Evolutionary conservation across 2,888 invertebrate genomes (phyloP).

Genomic region (Apodemia zela): DNA sequence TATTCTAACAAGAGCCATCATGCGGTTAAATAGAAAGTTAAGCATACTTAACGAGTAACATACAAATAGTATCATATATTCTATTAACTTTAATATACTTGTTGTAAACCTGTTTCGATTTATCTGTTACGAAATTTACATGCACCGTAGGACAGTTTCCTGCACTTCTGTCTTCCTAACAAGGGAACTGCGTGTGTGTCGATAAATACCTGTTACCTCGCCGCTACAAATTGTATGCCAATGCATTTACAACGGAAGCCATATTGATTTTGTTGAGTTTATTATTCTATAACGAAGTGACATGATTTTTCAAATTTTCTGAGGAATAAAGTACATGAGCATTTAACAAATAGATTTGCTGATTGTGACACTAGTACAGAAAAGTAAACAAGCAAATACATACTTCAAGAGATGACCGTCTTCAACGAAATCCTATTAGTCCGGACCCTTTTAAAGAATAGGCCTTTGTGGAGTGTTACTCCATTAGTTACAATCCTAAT

Average conservation of each 20-base stretch:
- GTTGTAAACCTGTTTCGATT: conserved; percentile 29
- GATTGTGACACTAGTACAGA: no score
- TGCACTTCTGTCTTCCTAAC: conserved; percentile 30
- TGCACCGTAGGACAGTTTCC: conserved; percentile 33
- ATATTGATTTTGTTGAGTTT: conserved; percentile 7
- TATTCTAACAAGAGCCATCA: conserved; percentile 12
- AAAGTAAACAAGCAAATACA: no score
- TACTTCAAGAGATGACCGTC: no score
- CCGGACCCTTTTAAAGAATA: no score
- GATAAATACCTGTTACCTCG: conserved; percentile 32
- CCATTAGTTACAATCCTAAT: no score
- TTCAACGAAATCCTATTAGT: no score
- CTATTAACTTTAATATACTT: conserved; percentile 26
- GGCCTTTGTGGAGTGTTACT: no score
- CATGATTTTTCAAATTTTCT: no score
- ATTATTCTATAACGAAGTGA: neutral
- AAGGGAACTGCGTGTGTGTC: conserved; percentile 37
- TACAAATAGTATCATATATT: conserved; percentile 6
- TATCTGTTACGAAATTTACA: conserved; percentile 24
- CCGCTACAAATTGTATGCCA: conserved; percentile 49
- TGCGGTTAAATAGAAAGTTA: conserved; percentile 14
- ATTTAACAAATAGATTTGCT: no score
- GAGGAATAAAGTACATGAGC: no score
- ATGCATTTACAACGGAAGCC: conserved; percentile 34
- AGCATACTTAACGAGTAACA: conserved; percentile 1